These are phyloP conservation scores for Tarsius wallacei DNA, from an alignment of 2,797 vertebrate genomes.

Conservation along the genomic window DNA sequence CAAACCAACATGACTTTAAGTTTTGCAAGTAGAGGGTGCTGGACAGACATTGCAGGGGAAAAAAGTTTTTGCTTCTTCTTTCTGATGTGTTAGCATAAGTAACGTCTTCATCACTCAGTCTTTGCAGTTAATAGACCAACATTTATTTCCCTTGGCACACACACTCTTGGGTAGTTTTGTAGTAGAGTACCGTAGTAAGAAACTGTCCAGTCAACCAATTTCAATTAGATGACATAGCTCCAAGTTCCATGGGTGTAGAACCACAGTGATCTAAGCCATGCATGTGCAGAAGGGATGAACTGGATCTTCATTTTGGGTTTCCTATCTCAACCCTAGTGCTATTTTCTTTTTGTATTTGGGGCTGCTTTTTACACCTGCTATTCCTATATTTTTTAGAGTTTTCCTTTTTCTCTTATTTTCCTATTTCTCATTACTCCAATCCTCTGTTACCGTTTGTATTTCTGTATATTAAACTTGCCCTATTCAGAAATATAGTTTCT, in stretches of 20 bases:
- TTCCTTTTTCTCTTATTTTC: not conserved
- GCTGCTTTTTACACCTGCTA: not conserved
- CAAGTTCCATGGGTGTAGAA: not conserved
- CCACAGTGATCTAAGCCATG: not conserved
- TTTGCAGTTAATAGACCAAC: not conserved
- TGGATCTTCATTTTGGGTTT: not conserved
- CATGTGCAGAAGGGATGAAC: not conserved
- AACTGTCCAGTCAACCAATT: not conserved
- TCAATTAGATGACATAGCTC: not conserved
- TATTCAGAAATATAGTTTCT: not conserved
- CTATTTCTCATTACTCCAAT: not conserved
- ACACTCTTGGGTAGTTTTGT: not conserved
- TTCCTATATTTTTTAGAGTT: not conserved
- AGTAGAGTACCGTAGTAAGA: not conserved
- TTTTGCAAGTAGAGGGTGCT: not conserved
- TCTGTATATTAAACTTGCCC: not conserved
- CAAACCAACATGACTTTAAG: not conserved
- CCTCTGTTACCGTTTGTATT: not conserved
- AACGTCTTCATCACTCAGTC: not conserved
- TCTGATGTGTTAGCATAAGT: not conserved
- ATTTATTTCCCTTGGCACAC: not conserved
- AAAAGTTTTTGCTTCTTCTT: not conserved
- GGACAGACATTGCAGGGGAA: not conserved
- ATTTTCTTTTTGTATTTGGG: not conserved
- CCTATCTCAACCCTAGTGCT: not conserved